phyloP scores from a whole-genome alignment of 1,140 invertebrate genomes.

The Lepidotrigona ventralis region DNA sequence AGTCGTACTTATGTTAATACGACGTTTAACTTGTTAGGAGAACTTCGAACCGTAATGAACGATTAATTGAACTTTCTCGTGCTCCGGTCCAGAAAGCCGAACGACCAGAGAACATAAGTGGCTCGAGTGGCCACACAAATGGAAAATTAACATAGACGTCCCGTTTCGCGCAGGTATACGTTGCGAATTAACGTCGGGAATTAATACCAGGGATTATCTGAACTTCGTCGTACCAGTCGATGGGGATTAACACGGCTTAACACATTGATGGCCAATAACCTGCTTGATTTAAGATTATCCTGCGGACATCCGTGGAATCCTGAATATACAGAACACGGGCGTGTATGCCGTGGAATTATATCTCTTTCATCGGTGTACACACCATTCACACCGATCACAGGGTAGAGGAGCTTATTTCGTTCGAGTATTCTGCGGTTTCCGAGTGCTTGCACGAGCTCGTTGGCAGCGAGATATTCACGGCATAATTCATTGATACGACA shows the following conservation, averaged over 20 bases:
- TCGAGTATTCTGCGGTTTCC: too few species aligned
- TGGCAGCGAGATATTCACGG: background rate
- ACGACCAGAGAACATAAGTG: background rate
- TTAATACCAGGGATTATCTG: constrained; percentile 1
- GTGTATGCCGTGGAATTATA: background rate
- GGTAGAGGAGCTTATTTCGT: too few species aligned
- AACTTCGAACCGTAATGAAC: background rate
- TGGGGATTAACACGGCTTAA: background rate
- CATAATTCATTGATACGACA: background rate
- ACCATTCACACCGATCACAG: background rate
- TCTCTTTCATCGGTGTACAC: background rate
- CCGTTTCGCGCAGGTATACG: too few species aligned
- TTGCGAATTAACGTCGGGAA: background rate
- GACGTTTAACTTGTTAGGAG: background rate
- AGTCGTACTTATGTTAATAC: background rate
- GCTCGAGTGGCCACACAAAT: background rate
- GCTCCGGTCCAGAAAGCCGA: background rate
- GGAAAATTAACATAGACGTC: background rate
- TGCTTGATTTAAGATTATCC: background rate
- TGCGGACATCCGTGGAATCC: too few species aligned
- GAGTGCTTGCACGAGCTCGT: background rate
- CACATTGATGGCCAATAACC: background rate
- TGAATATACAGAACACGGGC: background rate
- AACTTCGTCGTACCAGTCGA: background rate
- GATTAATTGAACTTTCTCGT: constrained; percentile 9